Evolutionary conservation across 2,797 vertebrate species (phyloP).

Genomic region (Coranthus polyacanthus): DNA sequence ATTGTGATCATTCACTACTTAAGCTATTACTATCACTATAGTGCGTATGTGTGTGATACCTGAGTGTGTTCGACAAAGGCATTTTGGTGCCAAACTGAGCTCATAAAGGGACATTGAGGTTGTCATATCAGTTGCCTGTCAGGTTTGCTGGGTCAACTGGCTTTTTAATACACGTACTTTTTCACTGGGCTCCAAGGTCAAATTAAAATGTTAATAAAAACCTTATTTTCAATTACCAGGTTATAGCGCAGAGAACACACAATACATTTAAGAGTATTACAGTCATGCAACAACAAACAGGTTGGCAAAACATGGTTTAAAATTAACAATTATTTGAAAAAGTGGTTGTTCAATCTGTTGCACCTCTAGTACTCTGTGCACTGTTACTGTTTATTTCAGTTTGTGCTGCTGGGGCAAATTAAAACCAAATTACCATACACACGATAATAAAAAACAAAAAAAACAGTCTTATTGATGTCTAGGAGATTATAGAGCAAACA

Average conservation of each 20-base stretch:
- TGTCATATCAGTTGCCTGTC: conserved; percentile 40
- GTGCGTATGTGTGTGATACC: background rate
- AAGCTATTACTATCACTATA: too few species aligned
- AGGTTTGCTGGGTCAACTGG: conserved; percentile 5
- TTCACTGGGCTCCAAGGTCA: conserved; percentile 30
- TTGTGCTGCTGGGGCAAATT: conserved; percentile 31
- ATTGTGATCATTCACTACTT: too few species aligned
- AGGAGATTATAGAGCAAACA: conserved; percentile 5
- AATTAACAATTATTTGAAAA: conserved; percentile 21
- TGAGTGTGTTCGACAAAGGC: conserved; percentile 6
- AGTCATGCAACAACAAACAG: background rate
- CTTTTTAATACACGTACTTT: conserved; percentile 27
- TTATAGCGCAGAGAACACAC: conserved; percentile 26
- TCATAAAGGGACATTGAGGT: conserved; percentile 40
- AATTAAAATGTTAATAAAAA: conserved; percentile 54
- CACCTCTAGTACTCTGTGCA: conserved; percentile 29
- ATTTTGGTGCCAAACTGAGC: conserved; percentile 5
- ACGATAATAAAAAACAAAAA: conserved; percentile 17
- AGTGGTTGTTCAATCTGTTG: conserved; percentile 27
- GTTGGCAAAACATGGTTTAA: conserved; percentile 28
- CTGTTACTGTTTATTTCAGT: conserved; percentile 23
- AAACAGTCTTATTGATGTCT: conserved; percentile 26
- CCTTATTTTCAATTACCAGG: conserved; percentile 17
- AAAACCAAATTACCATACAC: conserved; percentile 36
- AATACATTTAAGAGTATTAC: conserved; percentile 12